Evolutionary conservation across 2,797 vertebrate species (phyloP), one percentile per base, ranked within the genome.

Genomic region (Phalloptychus januarius): DNA sequence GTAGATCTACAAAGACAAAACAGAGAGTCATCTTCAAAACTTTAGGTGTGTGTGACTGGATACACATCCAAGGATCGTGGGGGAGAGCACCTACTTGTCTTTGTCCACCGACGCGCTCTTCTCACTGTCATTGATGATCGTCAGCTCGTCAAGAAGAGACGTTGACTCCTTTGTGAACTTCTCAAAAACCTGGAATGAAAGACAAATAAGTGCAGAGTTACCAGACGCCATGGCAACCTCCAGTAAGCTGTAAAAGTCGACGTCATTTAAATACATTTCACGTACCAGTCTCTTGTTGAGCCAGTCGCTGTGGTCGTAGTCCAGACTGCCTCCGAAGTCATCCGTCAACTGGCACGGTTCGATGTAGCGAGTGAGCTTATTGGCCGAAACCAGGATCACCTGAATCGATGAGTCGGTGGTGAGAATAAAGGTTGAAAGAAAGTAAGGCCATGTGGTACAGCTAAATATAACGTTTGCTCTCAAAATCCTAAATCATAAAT

Each of bases 301-400:
- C 98, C 98, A 99, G 93, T 99, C 98, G 90, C 96, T 97, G 94
- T 99, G 98, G 92, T 99, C 97, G 16, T 99, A 99, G 78, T 97
- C 96, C 78, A 99, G 95, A 82, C 96, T 98, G 82, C 98, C 98
- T 72, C 98, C 98, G 81, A 99, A 99, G 87, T 99, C 98, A 84
- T 99, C 98, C 2, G 98, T 99, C 87, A 99, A 93, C 81, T 99
- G 98, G 83, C 96, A 97, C 0, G 98, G 98, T 74, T 99, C 98
- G 83, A 99, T 99, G 74, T 99, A 99, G 56, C 98, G 96, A 0
- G 98, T 99, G 91, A 99, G 93, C 83, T 99, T 99, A 93, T 99
- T 99, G 83, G 98, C 98, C 50, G 98, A 99, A 40, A 99, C 98
- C 93, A 99, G 96, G 94, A 99, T 99, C 90, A 99, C 98, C 98